phyloP scores from a whole-genome alignment of 2,797 vertebrate species.

The Halcyon leucocephala region DNA sequence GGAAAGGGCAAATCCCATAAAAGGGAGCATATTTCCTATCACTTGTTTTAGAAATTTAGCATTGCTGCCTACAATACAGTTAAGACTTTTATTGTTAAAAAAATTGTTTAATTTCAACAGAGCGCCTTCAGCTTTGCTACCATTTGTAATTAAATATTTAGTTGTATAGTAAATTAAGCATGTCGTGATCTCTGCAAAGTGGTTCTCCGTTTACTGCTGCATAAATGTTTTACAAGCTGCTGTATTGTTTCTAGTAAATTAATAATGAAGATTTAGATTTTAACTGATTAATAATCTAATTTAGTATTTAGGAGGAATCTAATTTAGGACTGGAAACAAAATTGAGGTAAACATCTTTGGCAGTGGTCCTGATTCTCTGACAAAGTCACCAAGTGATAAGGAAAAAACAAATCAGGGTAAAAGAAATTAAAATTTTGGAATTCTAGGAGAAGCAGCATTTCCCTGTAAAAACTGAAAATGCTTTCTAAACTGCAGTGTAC shows the following conservation, averaged over 20 bases:
- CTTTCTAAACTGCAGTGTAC: neutral
- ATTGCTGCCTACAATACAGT: neutral
- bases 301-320: conserved; percentile 63
- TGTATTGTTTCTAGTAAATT: conserved; percentile 80
- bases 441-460: neutral
- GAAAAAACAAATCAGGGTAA: neutral
- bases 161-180: conserved; percentile 74
- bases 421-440: neutral
- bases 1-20: neutral
- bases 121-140: conserved; percentile 62
- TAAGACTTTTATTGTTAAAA: conserved; percentile 43
- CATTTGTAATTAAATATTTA: conserved; percentile 80
- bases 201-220: conserved; percentile 70
- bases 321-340: conserved; percentile 62
- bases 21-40: neutral
- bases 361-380: conserved; percentile 21
- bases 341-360: conserved; percentile 60
- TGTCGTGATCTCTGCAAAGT: conserved; percentile 68
- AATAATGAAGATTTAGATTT: conserved; percentile 80
- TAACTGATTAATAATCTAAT: conserved; percentile 79
- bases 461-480: neutral
- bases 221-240: conserved; percentile 82
- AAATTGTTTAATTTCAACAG: conserved; percentile 61
- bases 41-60: conserved; percentile 12
- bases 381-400: neutral